Evolutionary conservation across 2,888 invertebrate genomes (phyloP), one percentile per base, ranked within the genome.

Genomic region (Stramonita haemastoma): DNA sequence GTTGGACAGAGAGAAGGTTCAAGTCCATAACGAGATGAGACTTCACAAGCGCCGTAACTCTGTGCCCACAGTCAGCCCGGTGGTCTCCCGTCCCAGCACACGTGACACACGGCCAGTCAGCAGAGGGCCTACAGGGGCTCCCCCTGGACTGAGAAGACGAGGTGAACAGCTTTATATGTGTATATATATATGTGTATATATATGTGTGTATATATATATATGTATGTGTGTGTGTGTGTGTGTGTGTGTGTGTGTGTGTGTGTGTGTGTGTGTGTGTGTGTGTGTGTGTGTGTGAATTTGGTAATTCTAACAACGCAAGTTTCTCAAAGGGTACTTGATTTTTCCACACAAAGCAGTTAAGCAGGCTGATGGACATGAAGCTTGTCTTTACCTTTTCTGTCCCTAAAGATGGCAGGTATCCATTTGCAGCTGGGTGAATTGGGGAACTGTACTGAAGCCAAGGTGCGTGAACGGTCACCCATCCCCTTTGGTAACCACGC

Each of bases 1-100:
- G 79, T 87, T 94, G 87, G 93, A 94, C 86, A 87, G 91, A 34
- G 93, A 93, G 84, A 90, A 92, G 22, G 92, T 92, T 0, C 92
- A 92, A 86, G 93, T 94, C 0, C 90, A 92, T 60, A 92, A 92
- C 29, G 93, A 93, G 88, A 91, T 92, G 90, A 89, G 93, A 86
- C 92, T 91, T 73, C 93, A 91, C 88, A 91, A 93, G 34, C 87
- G 90, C n/a, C 90, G 89, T 36, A 90, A 89, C 87, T 89, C 89
- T 77, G 29, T 34, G 36, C 87, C 84, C 34, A 70, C 87, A n/a
- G 85, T 86, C 2, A 66, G 73, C 66, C 46, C 84, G 66, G 34
- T 87, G 70, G 66, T 32, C 77, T 36, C 89, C 83, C 83, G 34
- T 88, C 81, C 66, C 26, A 77, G 29, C 0, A 34, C 73, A 11